Base-by-base conservation (phyloP, 2,113 vertebrate genomes). In the Oreochromis spilurus region DNA sequence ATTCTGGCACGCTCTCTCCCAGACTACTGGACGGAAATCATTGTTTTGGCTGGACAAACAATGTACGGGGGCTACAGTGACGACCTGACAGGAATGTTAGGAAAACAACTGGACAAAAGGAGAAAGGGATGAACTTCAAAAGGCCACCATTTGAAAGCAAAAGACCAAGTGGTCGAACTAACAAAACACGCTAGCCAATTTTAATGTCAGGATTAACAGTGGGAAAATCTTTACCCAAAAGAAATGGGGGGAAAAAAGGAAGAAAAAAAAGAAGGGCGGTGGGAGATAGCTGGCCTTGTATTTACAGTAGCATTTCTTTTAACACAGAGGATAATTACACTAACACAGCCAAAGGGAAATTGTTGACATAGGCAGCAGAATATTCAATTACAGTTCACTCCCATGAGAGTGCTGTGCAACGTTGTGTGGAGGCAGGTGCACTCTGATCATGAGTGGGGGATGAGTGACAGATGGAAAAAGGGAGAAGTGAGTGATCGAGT, bases 391-490 rank as follows among this genome's bases (percentile, higher is more conserved):
- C 93, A 93, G 75, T 80, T 80, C 34, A 81, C 90, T 94, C 95
- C 90, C 92, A 83, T 88, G 92, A 93, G 93, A 89, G 84, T 9
- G 48, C 78, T 87, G 91, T 93, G 93, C 90, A 94, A 93, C 90
- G 91, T 92, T 81, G 89, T 90, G 89, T 91, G 87, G 87, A 92
- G 87, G 93, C 95, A 96, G 94, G 94, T 95, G 95, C 93, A 92
- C 86, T 82, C 82, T 82, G 88, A 81, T 91, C 94, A 94, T 89
- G 90, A 94, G 83, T 84, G 80, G 86, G 86, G 86, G 91, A 83
- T 82, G 91, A 95, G 62, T 89, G 89, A 93, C 88, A 80, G 91
- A 84, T 29, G 79, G 88, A 90, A 72, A 92, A 89, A 90, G 90
- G 53, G 87, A 93, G 93, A 94, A 93, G 92, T 88, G 90, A 94